phyloP scores from a whole-genome alignment of 2,113 vertebrate species.

The Origma solitaria region DNA sequence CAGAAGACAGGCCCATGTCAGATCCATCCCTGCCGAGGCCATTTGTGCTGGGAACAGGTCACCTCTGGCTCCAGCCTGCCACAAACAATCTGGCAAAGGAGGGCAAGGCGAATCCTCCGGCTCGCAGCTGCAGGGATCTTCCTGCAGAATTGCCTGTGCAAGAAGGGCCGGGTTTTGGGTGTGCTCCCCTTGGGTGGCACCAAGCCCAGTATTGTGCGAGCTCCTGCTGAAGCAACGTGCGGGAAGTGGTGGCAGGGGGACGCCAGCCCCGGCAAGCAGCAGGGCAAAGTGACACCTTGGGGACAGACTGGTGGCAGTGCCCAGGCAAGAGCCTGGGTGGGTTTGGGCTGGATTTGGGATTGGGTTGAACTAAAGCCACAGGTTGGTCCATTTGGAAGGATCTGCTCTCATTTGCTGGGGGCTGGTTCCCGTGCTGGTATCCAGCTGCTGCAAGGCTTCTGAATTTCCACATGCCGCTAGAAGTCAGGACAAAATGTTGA shows the following conservation, averaged over 20 bases:
- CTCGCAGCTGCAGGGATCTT: neutral
- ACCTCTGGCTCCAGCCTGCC: neutral
- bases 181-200: conserved; percentile 40
- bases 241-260: neutral
- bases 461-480: neutral
- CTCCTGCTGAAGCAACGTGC: neutral
- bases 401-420: neutral
- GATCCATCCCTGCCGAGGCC: neutral
- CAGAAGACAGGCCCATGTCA: fast-evolving
- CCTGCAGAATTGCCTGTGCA: neutral
- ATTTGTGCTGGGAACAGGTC: fast-evolving
- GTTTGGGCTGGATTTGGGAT: neutral
- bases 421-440: neutral
- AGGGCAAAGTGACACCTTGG: fast-evolving
- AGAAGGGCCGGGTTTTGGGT: conserved; percentile 52
- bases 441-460: neutral
- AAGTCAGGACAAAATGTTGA: neutral
- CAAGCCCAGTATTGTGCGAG: neutral
- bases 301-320: neutral
- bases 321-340: neutral
- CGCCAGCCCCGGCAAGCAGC: neutral
- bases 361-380: neutral
- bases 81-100: fast-evolving
- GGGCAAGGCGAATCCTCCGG: neutral
- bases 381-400: neutral